Evolutionary conservation across 2,113 vertebrate genomes (phyloP).

Genomic region (Gyps fulvus): DNA sequence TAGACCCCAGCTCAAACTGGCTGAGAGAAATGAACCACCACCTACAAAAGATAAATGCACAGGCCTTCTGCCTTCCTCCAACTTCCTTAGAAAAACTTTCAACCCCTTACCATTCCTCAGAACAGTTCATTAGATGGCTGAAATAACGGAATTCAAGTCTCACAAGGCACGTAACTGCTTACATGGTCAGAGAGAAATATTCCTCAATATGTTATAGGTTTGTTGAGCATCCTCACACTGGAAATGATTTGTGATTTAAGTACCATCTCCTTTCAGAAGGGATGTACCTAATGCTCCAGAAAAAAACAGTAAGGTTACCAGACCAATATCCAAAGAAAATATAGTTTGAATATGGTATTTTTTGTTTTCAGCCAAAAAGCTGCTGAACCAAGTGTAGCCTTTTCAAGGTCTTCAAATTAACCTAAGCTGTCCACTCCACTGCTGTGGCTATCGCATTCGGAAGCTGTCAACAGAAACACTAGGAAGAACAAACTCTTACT

Average conservation of each 20-base stretch:
- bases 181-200: neutral
- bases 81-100: neutral
- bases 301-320: neutral
- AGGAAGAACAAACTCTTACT: neutral
- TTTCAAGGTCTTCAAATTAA: neutral
- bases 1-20: neutral
- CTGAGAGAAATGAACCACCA: neutral
- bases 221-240: neutral
- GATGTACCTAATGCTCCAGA: neutral
- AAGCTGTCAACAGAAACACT: neutral
- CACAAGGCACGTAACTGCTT: neutral
- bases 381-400: neutral
- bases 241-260: neutral
- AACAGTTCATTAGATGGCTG: neutral
- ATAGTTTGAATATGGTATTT: fast-evolving
- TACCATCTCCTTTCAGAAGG: neutral
- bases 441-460: neutral
- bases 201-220: neutral
- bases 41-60: neutral
- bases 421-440: neutral
- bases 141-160: neutral
- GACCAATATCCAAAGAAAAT: neutral
- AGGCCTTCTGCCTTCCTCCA: neutral
- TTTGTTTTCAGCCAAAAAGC: neutral
- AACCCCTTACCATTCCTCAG: neutral